These are phyloP conservation scores for Omphaloscelis lunosa DNA, from an alignment of 2,888 invertebrate species.

Conservation along the genomic window DNA sequence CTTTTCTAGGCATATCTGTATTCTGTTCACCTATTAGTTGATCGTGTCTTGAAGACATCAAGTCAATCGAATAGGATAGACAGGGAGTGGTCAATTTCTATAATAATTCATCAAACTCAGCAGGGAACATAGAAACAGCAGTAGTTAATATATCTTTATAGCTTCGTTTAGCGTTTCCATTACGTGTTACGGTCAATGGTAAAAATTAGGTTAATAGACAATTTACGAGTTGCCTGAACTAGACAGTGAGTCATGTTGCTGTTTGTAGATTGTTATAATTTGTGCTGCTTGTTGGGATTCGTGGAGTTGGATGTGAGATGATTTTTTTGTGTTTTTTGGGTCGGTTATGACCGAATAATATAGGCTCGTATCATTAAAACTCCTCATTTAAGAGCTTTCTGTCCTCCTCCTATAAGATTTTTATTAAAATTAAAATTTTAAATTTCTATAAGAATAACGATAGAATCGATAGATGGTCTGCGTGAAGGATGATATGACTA, in stretches of 20 bases:
- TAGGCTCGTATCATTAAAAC: neutral
- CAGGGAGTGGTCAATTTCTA: slow-evolving; percentile 11
- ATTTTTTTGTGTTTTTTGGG: slow-evolving; percentile 1
- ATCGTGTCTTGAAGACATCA: neutral
- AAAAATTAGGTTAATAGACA: slow-evolving; percentile 80
- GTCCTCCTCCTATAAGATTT: neutral
- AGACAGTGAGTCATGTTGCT: slow-evolving; percentile 59
- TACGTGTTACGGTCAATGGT: slow-evolving; percentile 68
- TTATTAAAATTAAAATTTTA: no score
- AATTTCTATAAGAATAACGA: no score
- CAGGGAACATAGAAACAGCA: slow-evolving; percentile 31
- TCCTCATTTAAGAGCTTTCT: neutral
- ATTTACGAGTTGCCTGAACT: slow-evolving; percentile 69
- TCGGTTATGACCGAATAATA: neutral
- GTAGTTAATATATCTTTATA: slow-evolving; percentile 56
- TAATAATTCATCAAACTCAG: slow-evolving; percentile 19
- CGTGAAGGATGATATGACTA: no score
- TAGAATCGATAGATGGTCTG: no score
- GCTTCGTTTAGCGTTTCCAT: slow-evolving; percentile 60
- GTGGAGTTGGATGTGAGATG: neutral
- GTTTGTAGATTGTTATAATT: slow-evolving; percentile 57
- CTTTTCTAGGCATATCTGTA: neutral
- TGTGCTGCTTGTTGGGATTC: slow-evolving; percentile 27
- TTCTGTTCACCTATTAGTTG: neutral
- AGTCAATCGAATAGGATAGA: neutral